Conservation (phyloP, 2,797 vertebrate genomes). For the Pogoniulus pusillus region DNA sequence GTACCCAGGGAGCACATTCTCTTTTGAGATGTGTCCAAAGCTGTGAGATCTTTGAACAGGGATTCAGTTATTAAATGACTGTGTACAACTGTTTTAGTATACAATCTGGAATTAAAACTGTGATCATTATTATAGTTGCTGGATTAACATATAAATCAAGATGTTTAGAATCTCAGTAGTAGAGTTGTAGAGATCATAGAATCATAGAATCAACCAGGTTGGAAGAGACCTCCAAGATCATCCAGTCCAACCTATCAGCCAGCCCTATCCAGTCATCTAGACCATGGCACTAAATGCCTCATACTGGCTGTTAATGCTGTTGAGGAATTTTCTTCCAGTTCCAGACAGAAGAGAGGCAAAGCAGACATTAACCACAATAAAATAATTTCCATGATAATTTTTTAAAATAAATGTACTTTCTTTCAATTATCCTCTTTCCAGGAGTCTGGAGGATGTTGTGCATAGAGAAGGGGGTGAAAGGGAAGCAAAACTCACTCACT, state of each 20-base stretch:
- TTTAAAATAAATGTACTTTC: slow-evolving; percentile 3
- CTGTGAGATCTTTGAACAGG: neutral
- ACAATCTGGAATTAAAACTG: neutral
- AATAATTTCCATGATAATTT: slow-evolving; percentile 42
- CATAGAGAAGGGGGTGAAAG: neutral
- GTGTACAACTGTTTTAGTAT: neutral
- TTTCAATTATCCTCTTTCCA: slow-evolving; percentile 19
- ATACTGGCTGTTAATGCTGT: slow-evolving; percentile 11
- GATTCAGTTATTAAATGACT: neutral
- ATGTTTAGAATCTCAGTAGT: slow-evolving; percentile 42
- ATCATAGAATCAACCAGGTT: no score
- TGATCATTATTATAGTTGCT: neutral
- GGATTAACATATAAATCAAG: neutral
- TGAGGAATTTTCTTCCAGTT: slow-evolving; percentile 13
- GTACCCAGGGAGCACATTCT: neutral
- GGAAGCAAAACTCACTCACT: slow-evolving; percentile 56
- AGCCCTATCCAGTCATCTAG: no score
- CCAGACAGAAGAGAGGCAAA: slow-evolving; percentile 20
- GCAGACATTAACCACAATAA: slow-evolving; percentile 46
- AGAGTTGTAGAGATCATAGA: slow-evolving; percentile 5
- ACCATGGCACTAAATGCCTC: no score
- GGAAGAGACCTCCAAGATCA: no score
- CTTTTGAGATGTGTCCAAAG: neutral
- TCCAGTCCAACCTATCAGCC: no score
- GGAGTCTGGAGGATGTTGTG: neutral